These are phyloP conservation scores for Heliconius hermathena DNA, from an alignment of 1,140 invertebrate genomes.

Conservation along the genomic window DNA sequence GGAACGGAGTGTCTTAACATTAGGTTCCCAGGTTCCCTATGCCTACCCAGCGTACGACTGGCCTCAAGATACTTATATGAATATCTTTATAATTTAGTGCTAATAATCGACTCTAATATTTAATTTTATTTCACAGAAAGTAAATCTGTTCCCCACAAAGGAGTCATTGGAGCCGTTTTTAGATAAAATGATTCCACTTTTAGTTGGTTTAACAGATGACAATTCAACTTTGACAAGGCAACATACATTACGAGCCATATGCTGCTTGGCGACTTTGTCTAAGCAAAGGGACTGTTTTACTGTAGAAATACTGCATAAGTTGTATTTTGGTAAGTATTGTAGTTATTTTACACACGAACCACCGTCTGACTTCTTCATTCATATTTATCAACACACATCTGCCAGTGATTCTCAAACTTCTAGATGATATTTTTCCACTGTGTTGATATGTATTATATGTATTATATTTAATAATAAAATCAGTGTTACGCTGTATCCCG, in stretches of 20 bases:
- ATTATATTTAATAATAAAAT: too few species aligned
- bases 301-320: conserved; percentile 78
- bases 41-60: too few species aligned
- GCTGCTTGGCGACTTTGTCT: conserved; percentile 73
- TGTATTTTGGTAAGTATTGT: conserved; percentile 77
- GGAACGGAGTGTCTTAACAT: too few species aligned
- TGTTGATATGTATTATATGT: too few species aligned
- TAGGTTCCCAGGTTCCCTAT: too few species aligned
- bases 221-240: conserved; percentile 85
- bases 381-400: too few species aligned
- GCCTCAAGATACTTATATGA: too few species aligned
- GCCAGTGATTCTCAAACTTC: too few species aligned
- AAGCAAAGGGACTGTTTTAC: conserved; percentile 66
- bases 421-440: too few species aligned
- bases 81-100: too few species aligned
- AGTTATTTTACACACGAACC: conserved; percentile 20
- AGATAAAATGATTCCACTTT: conserved; percentile 79
- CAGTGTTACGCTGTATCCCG: too few species aligned
- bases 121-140: conserved; percentile 48
- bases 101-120: not conserved
- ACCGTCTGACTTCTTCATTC: too few species aligned
- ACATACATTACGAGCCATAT: conserved; percentile 84
- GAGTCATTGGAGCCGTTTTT: conserved; percentile 74
- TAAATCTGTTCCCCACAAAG: conserved; percentile 71
- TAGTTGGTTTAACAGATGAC: conserved; percentile 86